These are phyloP conservation scores for Scaeva pyrastri DNA, from an alignment of 2,888 invertebrate genomes.

Conservation along the genomic window DNA sequence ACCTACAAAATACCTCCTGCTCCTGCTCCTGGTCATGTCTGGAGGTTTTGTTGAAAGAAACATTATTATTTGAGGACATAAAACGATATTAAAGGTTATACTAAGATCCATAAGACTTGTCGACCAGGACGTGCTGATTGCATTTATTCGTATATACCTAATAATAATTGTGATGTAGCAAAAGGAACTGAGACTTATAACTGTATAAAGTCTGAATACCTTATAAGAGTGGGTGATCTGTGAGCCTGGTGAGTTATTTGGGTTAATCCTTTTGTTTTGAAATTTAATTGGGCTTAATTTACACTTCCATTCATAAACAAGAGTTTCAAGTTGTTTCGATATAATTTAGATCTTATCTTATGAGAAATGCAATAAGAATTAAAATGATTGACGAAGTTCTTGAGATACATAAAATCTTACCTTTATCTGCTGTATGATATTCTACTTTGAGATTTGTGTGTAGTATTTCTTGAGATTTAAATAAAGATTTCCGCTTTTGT, in stretches of 20 bases:
- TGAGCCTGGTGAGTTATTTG: not conserved
- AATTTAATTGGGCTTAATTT: conserved; percentile 29
- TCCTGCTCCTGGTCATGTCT: not conserved
- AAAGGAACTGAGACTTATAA: conserved; percentile 5
- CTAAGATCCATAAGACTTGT: not conserved
- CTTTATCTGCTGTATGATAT: too few relatives aligned
- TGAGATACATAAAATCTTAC: too few relatives aligned
- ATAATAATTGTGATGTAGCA: not conserved
- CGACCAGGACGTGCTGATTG: conserved; percentile 4
- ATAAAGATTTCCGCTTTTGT: too few relatives aligned
- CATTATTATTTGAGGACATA: conserved; percentile 6
- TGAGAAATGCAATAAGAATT: not conserved
- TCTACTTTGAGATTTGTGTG: too few relatives aligned
- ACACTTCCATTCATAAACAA: not conserved
- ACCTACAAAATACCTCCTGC: not conserved
- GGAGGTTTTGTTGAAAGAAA: conserved; percentile 1
- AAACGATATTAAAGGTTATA: conserved; percentile 21
- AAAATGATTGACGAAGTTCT: too few relatives aligned
- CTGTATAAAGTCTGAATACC: not conserved
- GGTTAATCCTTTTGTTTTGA: conserved; percentile 30
- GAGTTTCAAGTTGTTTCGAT: not conserved
- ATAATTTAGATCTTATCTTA: not conserved
- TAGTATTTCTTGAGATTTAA: too few relatives aligned
- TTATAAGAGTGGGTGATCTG: not conserved
- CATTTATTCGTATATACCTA: too few relatives aligned